Percentiles rank a stretch among this genome's conserved stretches.
These are phyloP conservation scores for Gopherus evgoodei DNA, from an alignment of 2,113 vertebrate genomes.

Conservation along the genomic window DNA sequence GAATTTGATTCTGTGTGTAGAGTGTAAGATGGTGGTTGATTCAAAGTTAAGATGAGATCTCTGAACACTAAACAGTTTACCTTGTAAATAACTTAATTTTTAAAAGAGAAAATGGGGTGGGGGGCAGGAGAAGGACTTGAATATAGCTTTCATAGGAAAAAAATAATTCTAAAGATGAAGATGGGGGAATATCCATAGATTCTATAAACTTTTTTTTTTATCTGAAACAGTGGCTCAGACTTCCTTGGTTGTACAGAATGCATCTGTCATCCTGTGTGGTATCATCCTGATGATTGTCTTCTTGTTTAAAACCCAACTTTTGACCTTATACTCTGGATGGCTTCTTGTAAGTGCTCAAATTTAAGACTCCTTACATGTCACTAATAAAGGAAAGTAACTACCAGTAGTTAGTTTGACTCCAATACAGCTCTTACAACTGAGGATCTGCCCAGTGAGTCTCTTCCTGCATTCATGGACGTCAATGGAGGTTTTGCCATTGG, in stretches of 20 bases:
- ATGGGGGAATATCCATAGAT: not conserved
- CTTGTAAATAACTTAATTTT: not conserved
- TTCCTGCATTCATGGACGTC: not conserved
- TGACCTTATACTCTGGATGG: conserved; percentile 93
- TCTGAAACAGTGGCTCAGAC: conserved; percentile 91
- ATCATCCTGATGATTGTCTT: conserved; percentile 96
- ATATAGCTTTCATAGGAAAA: too few species aligned
- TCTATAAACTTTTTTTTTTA: not conserved
- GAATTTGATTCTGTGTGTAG: not conserved
- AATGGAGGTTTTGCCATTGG: not conserved
- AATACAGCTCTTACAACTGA: not conserved
- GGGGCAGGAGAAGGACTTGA: not conserved
- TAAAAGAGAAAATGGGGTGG: not conserved
- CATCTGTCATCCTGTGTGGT: conserved; percentile 93
- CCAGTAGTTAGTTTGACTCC: not conserved
- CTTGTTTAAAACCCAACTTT: conserved; percentile 89
- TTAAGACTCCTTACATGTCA: not conserved
- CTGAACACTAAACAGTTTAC: not conserved
- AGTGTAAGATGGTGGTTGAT: not conserved
- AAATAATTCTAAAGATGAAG: not conserved
- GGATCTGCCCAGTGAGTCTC: not conserved
- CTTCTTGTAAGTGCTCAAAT: conserved; percentile 89
- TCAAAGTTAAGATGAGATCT: not conserved
- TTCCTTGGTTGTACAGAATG: conserved; percentile 95
- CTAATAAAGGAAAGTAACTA: not conserved